Conservation (phyloP, 2,113 vertebrate genomes). For the Mola mola region DNA sequence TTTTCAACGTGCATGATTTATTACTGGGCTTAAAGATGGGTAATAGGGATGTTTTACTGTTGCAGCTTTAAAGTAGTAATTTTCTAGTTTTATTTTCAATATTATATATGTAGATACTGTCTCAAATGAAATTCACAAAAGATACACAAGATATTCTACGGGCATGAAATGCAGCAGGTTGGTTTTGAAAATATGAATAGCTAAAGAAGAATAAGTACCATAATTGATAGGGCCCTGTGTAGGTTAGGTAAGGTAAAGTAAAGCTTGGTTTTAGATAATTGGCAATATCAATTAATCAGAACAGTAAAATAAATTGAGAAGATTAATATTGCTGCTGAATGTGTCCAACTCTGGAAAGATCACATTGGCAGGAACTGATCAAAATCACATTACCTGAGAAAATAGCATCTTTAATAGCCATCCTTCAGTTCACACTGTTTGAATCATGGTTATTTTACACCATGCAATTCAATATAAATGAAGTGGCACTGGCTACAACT, state of each 20-base stretch:
- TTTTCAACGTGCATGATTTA: conserved; percentile 1
- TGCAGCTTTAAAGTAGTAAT: background rate
- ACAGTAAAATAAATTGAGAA: background rate
- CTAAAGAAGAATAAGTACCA: background rate
- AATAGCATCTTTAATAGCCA: no score
- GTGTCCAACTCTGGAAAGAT: conserved; percentile 1
- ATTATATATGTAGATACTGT: no score
- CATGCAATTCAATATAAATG: conserved; percentile 19
- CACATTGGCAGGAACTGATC: conserved; percentile 7
- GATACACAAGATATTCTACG: background rate
- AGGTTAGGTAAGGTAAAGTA: background rate
- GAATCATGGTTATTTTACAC: no score
- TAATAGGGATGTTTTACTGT: background rate
- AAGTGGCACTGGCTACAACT: background rate
- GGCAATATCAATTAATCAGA: background rate
- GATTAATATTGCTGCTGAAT: background rate
- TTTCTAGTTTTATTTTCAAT: background rate
- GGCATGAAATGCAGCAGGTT: background rate
- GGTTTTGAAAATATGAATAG: background rate
- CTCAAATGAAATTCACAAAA: background rate
- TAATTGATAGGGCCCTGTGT: background rate
- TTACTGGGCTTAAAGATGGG: background rate
- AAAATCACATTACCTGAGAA: no score
- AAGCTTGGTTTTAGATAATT: background rate
- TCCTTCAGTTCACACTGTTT: no score